Evolutionary conservation across 2,113 vertebrate genomes (phyloP).

Genomic region (Hippopotamus amphibius): DNA sequence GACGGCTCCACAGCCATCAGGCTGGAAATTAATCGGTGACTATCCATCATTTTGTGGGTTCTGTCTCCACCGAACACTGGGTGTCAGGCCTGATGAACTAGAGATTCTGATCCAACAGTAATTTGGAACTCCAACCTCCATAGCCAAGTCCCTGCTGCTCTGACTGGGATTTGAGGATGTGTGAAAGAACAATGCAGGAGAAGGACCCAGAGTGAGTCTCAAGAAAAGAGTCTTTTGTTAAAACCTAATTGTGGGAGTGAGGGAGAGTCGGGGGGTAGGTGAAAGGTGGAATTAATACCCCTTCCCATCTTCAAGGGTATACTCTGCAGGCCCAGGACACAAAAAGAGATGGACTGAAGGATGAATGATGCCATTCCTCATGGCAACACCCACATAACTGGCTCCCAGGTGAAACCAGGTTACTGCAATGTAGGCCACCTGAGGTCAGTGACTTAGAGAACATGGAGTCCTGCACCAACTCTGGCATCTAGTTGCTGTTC

Average conservation of each 20-base stretch:
- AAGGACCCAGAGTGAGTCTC: neutral
- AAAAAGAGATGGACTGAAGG: neutral
- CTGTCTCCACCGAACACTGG: neutral
- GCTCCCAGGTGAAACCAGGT: neutral
- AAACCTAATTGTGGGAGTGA: neutral
- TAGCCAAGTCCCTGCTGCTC: neutral
- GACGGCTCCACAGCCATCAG: rapidly evolving
- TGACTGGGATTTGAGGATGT: neutral
- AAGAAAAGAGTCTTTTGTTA: neutral
- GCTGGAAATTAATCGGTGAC: neutral
- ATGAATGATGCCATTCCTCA: neutral
- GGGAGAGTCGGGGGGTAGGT: neutral
- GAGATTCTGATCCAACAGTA: neutral
- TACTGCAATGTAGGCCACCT: neutral
- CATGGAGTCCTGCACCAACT: neutral
- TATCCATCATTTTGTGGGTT: neutral
- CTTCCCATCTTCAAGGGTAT: neutral
- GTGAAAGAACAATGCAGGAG: rapidly evolving
- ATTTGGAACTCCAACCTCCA: neutral
- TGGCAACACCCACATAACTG: rapidly evolving
- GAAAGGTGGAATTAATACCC: neutral
- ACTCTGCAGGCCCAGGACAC: rapidly evolving
- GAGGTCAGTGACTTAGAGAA: neutral
- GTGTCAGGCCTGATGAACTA: neutral
- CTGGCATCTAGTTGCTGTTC: neutral